Evolutionary conservation across 2,797 vertebrate species (phyloP).

Genomic region (Lacerta agilis): DNA sequence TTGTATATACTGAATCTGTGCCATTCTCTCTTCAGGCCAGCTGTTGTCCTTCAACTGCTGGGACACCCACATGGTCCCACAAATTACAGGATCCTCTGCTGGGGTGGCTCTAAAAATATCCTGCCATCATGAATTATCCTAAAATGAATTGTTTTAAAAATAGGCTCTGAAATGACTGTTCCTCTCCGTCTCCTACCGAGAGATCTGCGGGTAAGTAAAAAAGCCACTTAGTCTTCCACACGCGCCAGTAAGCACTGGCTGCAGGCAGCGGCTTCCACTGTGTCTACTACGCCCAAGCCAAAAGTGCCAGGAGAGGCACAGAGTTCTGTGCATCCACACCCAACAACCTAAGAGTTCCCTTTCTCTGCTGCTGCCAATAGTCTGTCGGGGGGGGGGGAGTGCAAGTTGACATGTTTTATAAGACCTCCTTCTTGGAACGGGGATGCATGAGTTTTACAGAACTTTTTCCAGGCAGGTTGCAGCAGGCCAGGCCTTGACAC

Average conservation of each 20-base stretch:
- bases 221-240: constrained; percentile 62
- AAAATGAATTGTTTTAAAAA: constrained; percentile 82
- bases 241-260: constrained; percentile 48
- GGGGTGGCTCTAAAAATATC: constrained; percentile 72
- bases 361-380: constrained; percentile 26
- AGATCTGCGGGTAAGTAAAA: constrained; percentile 58
- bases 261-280: constrained; percentile 57
- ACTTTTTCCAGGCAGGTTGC: not conserved
- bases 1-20: constrained; percentile 64
- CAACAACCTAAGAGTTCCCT: constrained; percentile 45
- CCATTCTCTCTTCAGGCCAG: constrained; percentile 68
- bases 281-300: constrained; percentile 54
- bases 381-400: constrained; percentile 41
- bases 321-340: constrained; percentile 59
- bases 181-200: constrained; percentile 62
- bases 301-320: constrained; percentile 56
- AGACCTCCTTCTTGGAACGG: not conserved
- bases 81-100: constrained; percentile 78
- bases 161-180: constrained; percentile 71
- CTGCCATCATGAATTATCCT: constrained; percentile 71
- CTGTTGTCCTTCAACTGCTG: constrained; percentile 64
- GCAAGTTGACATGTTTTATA: constrained; percentile 24
- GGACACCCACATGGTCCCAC: constrained; percentile 77
- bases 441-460: not conserved
- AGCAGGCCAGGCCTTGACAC: not conserved